Evolutionary conservation across 2,888 invertebrate genomes (phyloP).

Genomic region (Andricus quercusramuli): DNA sequence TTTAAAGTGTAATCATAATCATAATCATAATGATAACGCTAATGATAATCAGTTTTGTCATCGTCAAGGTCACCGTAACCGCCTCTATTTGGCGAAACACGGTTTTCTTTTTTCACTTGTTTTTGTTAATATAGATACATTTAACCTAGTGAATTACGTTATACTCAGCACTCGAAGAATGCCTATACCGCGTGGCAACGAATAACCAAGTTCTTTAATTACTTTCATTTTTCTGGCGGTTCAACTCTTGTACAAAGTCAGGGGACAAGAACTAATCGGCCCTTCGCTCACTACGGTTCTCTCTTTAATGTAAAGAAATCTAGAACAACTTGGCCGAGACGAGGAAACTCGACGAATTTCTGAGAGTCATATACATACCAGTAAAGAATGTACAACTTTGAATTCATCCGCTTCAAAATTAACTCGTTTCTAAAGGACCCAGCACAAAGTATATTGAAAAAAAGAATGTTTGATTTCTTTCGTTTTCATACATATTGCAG

Average conservation of each 20-base stretch:
- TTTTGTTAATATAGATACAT: constrained; percentile 62
- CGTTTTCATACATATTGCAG: too few species aligned
- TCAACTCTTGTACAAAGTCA: constrained; percentile 72
- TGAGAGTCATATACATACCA: neutral
- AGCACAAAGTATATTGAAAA: too few species aligned
- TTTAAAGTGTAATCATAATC: constrained; percentile 48
- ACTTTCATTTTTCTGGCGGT: constrained; percentile 76
- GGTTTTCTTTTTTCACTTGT: constrained; percentile 35
- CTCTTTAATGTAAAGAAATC: constrained; percentile 60
- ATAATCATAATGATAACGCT: constrained; percentile 54
- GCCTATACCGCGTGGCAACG: constrained; percentile 75
- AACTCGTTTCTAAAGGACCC: too few species aligned
- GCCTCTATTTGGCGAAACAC: constrained; percentile 62
- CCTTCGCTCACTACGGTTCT: constrained; percentile 49
- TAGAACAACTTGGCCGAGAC: constrained; percentile 25
- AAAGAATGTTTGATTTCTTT: too few species aligned
- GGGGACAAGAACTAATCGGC: constrained; percentile 52
- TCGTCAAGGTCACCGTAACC: constrained; percentile 61
- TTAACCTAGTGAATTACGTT: constrained; percentile 69
- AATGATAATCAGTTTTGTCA: constrained; percentile 58
- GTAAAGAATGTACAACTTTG: neutral
- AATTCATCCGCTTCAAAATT: neutral
- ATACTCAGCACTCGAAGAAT: constrained; percentile 72
- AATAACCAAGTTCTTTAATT: constrained; percentile 73
- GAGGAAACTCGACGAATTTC: constrained; percentile 12